Percentiles rank a stretch among this genome's conserved stretches.
phyloP scores from a whole-genome alignment of 37 sponge, comb jelly and placozoan species.

The Hexactinellida sp. region DNA sequence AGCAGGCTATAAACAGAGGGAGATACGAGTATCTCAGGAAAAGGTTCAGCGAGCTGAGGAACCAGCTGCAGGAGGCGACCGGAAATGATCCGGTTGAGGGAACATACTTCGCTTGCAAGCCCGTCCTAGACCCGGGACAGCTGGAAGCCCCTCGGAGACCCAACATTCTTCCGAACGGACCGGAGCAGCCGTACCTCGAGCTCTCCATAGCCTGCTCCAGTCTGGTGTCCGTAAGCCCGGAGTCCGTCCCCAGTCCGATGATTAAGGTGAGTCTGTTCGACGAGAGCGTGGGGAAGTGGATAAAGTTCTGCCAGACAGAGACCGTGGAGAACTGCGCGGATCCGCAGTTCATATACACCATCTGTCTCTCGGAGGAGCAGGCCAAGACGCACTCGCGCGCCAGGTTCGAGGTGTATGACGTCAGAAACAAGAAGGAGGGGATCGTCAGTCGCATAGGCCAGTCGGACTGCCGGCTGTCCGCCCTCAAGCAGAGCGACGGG shows the following conservation, averaged over 20 bases:
- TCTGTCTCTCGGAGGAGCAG: not conserved
- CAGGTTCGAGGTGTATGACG: not conserved
- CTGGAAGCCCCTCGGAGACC: not conserved
- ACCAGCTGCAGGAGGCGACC: conserved; percentile 48
- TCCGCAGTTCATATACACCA: not conserved
- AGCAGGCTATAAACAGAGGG: not conserved
- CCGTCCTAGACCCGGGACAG: not conserved
- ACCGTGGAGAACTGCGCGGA: not conserved
- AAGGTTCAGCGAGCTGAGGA: conserved; percentile 43
- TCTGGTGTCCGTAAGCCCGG: not conserved
- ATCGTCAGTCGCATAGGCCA: not conserved
- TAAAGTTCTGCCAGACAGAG: not conserved
- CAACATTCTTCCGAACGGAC: not conserved
- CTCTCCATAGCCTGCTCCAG: not conserved
- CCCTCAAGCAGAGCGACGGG: not conserved
- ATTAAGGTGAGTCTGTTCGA: conserved; percentile 9
- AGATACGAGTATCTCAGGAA: conserved; percentile 52
- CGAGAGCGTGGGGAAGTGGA: not conserved
- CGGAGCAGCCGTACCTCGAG: not conserved
- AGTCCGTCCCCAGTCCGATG: not conserved
- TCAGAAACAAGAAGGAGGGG: conserved; percentile 7
- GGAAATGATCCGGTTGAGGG: conserved; percentile 27
- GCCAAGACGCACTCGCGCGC: not conserved
- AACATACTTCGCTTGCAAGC: conserved; percentile 9
- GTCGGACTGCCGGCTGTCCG: not conserved